Base-by-base conservation (phyloP, 2,797 vertebrate genomes). In the Dryobates pubescens region DNA sequence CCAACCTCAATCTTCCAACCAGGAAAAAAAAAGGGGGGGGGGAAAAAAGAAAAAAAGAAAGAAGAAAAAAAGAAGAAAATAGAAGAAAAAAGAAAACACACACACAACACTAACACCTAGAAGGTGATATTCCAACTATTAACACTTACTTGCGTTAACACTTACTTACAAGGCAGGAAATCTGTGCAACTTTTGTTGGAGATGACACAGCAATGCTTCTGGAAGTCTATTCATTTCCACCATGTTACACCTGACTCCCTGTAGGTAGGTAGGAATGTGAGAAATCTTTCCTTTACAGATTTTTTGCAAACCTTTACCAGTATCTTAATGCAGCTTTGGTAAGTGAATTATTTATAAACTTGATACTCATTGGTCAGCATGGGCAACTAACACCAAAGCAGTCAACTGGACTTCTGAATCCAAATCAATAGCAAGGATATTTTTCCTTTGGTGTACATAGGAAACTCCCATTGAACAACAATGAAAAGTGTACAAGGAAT, bases 301-400 rank as follows among this genome's bases (percentile, higher is more conserved):
- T 92, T 96, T 95, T 94, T 78, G 79, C 89, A 96, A 93, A 92
- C 56, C 71, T 92, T 90, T 74, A 95, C 80, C 94, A 94, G 93
- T 85, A 86, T 90, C 91, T 97, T 96, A 93, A 96, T 83, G 92
- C 85, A 85, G 94, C 96, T 96, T 96, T 96, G 86, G 93, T 94
- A 96, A 85, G 74, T 41, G 12, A 97, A 91, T 96, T 96, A 94
- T 96, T 96, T 96, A 96, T 86, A 77, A 96, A 88, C 80, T 85
- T 88, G 56, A 61, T 93, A 92, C 27, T 89, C 82, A 91, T 61
- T 95, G 79, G 97, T 86, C 86, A 77, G 79, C 47, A 83, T 11
- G 72, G 24, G 73, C 53, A 90, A 83, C 77, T 94, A 74, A 74
- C 17, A 32, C 68, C 81, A 82, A 90, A 91, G 26, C 34, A 82